These are phyloP conservation scores for Gasterosteus aculeatus DNA, from an alignment of 2,113 vertebrate genomes.

Conservation along the genomic window DNA sequence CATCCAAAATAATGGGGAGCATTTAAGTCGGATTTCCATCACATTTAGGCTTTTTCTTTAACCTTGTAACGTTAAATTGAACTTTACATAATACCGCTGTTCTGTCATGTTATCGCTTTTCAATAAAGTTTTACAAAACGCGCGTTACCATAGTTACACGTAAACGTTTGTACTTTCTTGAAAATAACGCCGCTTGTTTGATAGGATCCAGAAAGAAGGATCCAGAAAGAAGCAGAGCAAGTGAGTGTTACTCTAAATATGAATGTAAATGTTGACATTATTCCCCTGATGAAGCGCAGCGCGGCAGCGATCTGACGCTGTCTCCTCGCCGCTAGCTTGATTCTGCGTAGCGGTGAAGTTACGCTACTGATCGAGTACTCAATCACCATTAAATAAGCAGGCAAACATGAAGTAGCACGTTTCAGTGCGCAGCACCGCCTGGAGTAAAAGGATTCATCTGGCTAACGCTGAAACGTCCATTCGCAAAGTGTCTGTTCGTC, in stretches of 20 bases:
- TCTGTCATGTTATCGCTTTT: conserved; percentile 3
- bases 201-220: not conserved
- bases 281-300: not conserved
- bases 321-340: too few species aligned
- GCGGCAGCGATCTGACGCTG: not conserved
- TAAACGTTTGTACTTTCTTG: not conserved
- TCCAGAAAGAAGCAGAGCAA: not conserved
- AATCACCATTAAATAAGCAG: too few species aligned
- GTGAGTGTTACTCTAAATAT: not conserved
- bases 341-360: too few species aligned
- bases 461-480: not conserved
- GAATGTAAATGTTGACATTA: not conserved
- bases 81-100: not conserved
- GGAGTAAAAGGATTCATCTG: too few species aligned
- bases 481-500: not conserved
- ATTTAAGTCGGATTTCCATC: not conserved
- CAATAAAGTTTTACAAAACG: conserved; percentile 6
- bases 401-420: too few species aligned
- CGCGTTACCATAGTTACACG: conserved; percentile 29
- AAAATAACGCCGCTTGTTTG: not conserved
- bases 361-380: too few species aligned
- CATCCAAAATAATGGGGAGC: not conserved
- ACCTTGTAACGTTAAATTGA: too few species aligned
- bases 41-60: not conserved
- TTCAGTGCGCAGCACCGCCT: not conserved